A percentile compares a stretch with the other conserved stretches of the same genome.
Evolutionary conservation across 2,113 vertebrate species (phyloP).

Genomic region (Muntiacus muntjak): DNA sequence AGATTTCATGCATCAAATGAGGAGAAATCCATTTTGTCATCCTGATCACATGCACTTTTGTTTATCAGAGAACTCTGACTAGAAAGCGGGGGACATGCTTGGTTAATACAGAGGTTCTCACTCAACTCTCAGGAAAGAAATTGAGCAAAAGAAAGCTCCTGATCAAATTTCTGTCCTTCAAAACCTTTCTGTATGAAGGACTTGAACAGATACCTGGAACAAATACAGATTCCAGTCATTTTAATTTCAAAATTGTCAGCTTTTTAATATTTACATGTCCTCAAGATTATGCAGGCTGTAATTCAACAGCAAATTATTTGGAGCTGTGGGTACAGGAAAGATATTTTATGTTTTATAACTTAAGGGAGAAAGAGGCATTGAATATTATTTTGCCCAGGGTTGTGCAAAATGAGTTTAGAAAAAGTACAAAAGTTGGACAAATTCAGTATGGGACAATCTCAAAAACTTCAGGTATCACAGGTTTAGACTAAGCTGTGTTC

Average conservation of each 20-base stretch:
- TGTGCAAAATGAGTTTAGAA: not conserved
- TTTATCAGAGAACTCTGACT: not conserved
- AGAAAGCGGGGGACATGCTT: not conserved
- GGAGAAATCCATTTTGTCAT: not conserved
- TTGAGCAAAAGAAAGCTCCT: not conserved
- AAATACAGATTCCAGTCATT: not conserved
- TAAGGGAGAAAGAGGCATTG: not conserved
- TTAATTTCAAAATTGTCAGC: not conserved
- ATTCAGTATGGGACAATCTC: not conserved
- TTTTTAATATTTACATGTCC: not conserved
- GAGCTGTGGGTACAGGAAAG: not conserved
- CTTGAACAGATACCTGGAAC: not conserved
- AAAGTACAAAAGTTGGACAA: not conserved
- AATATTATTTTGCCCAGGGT: not conserved
- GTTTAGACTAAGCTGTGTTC: not conserved
- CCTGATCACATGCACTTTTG: not conserved
- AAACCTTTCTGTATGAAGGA: not conserved
- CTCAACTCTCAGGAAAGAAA: not conserved
- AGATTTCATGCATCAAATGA: not conserved
- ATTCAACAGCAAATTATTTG: not conserved
- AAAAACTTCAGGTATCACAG: not conserved
- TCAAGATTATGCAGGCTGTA: not conserved
- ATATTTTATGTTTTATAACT: not conserved
- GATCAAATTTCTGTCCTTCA: not conserved
- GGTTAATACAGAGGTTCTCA: not conserved